A percentile compares a stretch with the other conserved stretches of the same genome.
Evolutionary conservation across 2,797 vertebrate genomes (phyloP).

Genomic region (Parauchenoglanis punctatus): DNA sequence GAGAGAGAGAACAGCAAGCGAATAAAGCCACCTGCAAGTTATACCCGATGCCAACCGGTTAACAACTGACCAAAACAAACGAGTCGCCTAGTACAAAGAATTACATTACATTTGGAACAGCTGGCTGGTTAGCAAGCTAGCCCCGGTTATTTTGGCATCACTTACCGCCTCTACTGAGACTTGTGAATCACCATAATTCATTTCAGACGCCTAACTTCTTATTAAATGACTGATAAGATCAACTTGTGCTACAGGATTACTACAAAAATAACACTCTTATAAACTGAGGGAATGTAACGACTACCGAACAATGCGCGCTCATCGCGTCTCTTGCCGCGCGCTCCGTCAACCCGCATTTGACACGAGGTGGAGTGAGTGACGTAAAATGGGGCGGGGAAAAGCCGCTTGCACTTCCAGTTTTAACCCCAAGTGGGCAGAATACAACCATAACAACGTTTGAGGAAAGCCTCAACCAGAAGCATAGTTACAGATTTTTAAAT

Average conservation of each 20-base stretch:
- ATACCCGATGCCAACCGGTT: background rate
- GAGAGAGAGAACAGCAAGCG: background rate
- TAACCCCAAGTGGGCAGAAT: constrained; percentile 17
- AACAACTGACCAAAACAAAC: background rate
- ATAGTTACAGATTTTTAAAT: background rate
- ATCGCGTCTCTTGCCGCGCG: constrained; percentile 37
- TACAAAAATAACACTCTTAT: background rate
- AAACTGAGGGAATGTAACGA: background rate
- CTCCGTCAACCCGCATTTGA: constrained; percentile 53
- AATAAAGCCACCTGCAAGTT: too few relatives aligned
- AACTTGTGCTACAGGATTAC: too few relatives aligned
- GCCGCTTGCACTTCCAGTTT: background rate
- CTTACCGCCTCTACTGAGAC: constrained; percentile 44
- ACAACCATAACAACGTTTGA: background rate
- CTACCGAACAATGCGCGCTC: constrained; percentile 3
- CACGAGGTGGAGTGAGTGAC: constrained; percentile 72
- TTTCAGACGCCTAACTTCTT: background rate
- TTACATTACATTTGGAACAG: background rate
- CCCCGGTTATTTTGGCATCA: constrained; percentile 26
- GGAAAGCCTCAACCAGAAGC: background rate
- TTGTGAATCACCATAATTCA: background rate
- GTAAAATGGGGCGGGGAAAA: constrained; percentile 49
- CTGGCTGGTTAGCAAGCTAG: constrained; percentile 17
- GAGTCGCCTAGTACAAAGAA: background rate
- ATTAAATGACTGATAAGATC: background rate